Evolutionary conservation across 2,888 invertebrate species (phyloP).

Genomic region (Acanthosepion pharaonis): DNA sequence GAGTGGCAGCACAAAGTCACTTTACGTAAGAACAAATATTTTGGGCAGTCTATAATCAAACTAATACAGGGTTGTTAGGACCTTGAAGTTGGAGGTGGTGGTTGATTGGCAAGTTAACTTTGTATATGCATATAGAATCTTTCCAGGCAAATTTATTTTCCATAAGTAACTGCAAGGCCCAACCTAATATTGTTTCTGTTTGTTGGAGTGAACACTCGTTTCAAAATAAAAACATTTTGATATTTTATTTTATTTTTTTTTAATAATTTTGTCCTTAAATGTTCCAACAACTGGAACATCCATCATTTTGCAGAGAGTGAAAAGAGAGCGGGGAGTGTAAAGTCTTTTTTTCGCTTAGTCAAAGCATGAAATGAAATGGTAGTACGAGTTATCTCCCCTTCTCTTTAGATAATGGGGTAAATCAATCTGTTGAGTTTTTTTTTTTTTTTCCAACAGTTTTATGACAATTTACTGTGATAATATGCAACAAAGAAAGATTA

Average conservation of each 20-base stretch:
- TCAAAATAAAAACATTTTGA: neutral
- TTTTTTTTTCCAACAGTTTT: neutral
- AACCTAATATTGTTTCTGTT: neutral
- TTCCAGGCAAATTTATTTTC: neutral
- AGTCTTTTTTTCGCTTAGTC: neutral
- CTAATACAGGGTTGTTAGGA: neutral
- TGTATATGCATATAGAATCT: neutral
- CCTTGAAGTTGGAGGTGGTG: neutral
- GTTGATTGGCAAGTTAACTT: neutral
- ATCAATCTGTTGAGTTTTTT: neutral
- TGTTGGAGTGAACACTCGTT: conserved; percentile 18
- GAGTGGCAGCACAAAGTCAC: conserved; percentile 18
- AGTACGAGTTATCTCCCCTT: neutral
- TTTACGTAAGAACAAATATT: neutral
- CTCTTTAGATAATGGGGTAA: neutral
- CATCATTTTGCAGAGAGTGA: neutral
- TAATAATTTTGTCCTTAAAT: neutral
- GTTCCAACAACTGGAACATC: neutral
- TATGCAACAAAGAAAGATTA: neutral
- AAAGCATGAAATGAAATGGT: neutral
- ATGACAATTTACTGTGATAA: neutral
- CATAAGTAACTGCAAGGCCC: neutral
- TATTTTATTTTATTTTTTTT: neutral
- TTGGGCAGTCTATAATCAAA: conserved; percentile 33
- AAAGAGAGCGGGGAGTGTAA: neutral